Percentiles rank a stretch among this genome's conserved stretches.
Evolutionary conservation across 2,888 invertebrate species (phyloP).

Genomic region (Troides oblongomaculatus): DNA sequence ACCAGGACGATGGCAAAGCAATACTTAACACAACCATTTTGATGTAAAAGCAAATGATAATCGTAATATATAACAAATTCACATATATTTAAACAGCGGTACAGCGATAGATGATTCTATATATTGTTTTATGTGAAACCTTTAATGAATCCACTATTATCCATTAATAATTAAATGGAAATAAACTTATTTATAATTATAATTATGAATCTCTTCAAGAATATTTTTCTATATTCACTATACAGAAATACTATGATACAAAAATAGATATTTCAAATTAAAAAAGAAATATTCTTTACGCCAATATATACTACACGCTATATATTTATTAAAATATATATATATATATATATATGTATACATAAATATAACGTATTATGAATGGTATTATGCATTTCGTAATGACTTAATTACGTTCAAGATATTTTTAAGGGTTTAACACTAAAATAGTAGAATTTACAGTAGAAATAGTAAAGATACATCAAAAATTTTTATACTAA

Average conservation of each 20-base stretch:
- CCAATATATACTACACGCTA: too few relatives aligned
- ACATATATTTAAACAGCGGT: too few relatives aligned
- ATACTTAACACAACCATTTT: not conserved
- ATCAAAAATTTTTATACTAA: conserved; percentile 51
- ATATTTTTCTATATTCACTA: not conserved
- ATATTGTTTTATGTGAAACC: not conserved
- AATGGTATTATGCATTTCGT: not conserved
- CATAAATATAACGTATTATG: not conserved
- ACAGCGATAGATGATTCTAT: too few relatives aligned
- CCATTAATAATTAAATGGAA: too few relatives aligned
- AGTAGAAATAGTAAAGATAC: conserved; percentile 48
- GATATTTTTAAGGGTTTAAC: conserved; percentile 9
- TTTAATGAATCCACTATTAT: too few relatives aligned
- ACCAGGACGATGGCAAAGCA: not conserved
- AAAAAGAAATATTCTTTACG: not conserved
- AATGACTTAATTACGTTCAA: not conserved
- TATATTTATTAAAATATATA: too few relatives aligned
- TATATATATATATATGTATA: too few relatives aligned
- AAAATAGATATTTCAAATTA: not conserved
- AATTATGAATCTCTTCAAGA: not conserved
- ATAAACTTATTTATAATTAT: too few relatives aligned
- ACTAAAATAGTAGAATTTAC: conserved; percentile 28
- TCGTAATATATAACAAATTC: too few relatives aligned
- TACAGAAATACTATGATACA: not conserved
- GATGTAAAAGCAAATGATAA: not conserved